Conservation (phyloP, 1,140 invertebrate species). For the Chymomyza costata region DNA sequence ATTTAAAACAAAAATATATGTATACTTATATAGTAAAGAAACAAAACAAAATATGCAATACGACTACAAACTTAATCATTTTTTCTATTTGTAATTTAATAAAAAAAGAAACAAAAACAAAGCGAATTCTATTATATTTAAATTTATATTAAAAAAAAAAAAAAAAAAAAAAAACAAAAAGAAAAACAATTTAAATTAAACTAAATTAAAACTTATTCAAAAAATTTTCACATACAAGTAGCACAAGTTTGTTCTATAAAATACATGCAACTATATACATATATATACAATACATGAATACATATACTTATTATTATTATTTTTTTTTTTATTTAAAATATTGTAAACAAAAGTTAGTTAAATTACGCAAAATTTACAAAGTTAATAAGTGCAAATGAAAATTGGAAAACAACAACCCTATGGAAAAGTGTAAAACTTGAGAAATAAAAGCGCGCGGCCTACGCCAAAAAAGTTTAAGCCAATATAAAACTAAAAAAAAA, state of each 20-base stretch:
- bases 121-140: constrained; percentile 58
- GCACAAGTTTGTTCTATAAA: constrained; percentile 22
- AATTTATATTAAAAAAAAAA: constrained; percentile 33
- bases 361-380: too few species aligned
- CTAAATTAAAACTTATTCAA: constrained; percentile 27
- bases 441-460: too few species aligned
- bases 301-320: too few species aligned
- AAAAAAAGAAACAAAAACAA: constrained; percentile 21
- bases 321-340: too few species aligned
- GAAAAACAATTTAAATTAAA: constrained; percentile 24
- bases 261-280: constrained; percentile 5
- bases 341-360: too few species aligned
- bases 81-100: too few species aligned
- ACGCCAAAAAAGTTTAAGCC: too few species aligned
- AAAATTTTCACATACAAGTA: constrained; percentile 12
- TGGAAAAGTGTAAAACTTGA: too few species aligned
- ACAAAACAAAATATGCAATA: constrained; percentile 13
- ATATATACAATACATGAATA: constrained; percentile 7
- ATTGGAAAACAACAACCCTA: too few species aligned
- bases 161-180: constrained; percentile 15
- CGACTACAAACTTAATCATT: too few species aligned
- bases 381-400: too few species aligned
- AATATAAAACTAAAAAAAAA: too few species aligned
- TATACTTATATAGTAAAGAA: constrained; percentile 32
- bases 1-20: constrained; percentile 17